A percentile compares a stretch with the other conserved stretches of the same genome.
phyloP scores from a whole-genome alignment of 2,797 vertebrate genomes.

The Sciurus carolinensis region DNA sequence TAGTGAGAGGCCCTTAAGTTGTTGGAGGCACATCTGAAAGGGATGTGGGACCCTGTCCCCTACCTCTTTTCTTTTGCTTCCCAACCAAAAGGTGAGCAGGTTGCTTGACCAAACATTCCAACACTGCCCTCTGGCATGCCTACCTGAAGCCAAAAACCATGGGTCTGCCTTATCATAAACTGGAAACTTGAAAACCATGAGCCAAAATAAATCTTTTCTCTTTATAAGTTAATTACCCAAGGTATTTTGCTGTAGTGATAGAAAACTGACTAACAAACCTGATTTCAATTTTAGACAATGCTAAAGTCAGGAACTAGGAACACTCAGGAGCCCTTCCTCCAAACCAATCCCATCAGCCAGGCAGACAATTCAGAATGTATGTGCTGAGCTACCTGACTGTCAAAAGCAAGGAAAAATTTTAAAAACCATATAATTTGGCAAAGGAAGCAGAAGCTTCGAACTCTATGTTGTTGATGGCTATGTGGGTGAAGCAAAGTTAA shows the following conservation, averaged over 20 bases:
- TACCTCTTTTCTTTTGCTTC: background rate
- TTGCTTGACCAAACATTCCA: too few species aligned
- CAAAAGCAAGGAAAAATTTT: background rate
- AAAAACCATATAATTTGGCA: background rate
- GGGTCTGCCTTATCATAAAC: background rate
- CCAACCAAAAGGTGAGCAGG: too few species aligned
- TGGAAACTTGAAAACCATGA: background rate
- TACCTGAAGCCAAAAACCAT: too few species aligned
- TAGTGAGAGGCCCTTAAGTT: background rate
- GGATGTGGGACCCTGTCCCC: background rate
- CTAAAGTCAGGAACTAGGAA: background rate
- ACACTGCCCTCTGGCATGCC: background rate
- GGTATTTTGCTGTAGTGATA: background rate
- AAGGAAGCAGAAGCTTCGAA: background rate
- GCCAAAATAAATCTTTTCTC: background rate
- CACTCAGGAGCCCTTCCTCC: background rate
- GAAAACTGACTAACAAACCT: background rate
- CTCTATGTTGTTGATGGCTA: background rate
- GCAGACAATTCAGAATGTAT: background rate
- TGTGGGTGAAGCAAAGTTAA: background rate
- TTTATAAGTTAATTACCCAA: background rate
- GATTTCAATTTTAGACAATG: conserved; percentile 2
- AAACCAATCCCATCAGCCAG: background rate
- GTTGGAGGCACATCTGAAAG: background rate
- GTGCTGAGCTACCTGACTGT: background rate